A percentile compares a stretch with the other conserved stretches of the same genome.
Conservation (phyloP, 1,140 invertebrate genomes). For the Laupala kohalensis region DNA sequence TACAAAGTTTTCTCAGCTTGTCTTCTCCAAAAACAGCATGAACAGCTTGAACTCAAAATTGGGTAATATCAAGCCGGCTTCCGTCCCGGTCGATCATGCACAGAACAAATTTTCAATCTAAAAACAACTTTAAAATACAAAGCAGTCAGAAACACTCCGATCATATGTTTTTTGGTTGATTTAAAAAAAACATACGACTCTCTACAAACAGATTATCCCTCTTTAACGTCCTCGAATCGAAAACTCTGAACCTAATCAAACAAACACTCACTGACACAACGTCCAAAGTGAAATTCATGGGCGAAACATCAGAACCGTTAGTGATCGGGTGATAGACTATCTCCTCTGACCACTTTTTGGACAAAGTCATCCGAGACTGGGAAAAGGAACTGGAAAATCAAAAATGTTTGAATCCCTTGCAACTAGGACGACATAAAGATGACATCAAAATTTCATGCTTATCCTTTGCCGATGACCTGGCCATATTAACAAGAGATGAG, state of each 20-base stretch:
- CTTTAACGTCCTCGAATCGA: slow-evolving; percentile 4
- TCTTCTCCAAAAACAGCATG: not conserved
- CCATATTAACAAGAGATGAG: too few species aligned
- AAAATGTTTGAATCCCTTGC: too few species aligned
- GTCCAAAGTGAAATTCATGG: not conserved
- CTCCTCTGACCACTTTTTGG: too few species aligned
- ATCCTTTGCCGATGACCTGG: too few species aligned
- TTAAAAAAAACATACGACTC: slow-evolving; percentile 7
- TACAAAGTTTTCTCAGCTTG: slow-evolving; percentile 15
- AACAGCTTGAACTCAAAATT: slow-evolving; percentile 6
- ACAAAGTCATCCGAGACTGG: too few species aligned
- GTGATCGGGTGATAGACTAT: too few species aligned
- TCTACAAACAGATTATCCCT: slow-evolving; percentile 7
- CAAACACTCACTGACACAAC: slow-evolving; percentile 3
- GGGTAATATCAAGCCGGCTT: slow-evolving; percentile 12
- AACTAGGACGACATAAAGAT: too few species aligned
- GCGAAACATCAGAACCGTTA: too few species aligned
- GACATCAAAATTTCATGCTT: too few species aligned
- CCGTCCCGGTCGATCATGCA: slow-evolving; percentile 2
- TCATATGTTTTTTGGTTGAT: slow-evolving; percentile 5
- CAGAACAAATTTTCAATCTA: slow-evolving; percentile 12
- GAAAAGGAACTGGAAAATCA: too few species aligned
- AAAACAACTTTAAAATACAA: slow-evolving; percentile 1
- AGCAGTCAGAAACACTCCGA: not conserved
- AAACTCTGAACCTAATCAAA: slow-evolving; percentile 6